phyloP scores from a whole-genome alignment of 1,140 invertebrate species.

The Notospermus geniculatus region DNA sequence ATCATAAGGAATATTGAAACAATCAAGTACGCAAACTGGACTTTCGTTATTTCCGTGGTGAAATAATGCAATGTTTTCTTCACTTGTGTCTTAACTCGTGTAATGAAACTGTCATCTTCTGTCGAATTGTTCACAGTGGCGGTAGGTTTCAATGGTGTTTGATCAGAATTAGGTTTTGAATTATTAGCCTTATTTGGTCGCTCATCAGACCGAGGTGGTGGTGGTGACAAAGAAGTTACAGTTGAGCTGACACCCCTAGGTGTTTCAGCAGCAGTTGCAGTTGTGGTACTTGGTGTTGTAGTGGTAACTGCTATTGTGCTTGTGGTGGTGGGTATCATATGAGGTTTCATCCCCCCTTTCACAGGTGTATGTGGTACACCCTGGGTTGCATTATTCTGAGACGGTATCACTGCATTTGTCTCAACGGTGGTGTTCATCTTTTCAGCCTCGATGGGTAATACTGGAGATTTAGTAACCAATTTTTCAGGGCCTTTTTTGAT shows the following conservation, averaged over 20 bases:
- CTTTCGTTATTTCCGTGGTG: conserved; percentile 48
- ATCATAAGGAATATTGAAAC: conserved; percentile 54
- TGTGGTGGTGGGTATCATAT: conserved; percentile 14
- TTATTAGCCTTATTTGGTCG: conserved; percentile 17
- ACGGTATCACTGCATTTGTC: conserved; percentile 9
- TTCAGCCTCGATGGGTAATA: conserved; percentile 9
- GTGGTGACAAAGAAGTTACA: conserved; percentile 14
- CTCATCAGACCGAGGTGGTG: neutral
- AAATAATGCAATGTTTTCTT: conserved; percentile 37
- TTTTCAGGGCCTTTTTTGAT: neutral
- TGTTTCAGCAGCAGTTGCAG: conserved; percentile 7
- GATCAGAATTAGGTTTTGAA: conserved; percentile 11
- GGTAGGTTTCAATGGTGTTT: conserved; percentile 6
- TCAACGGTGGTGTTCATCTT: conserved; percentile 12
- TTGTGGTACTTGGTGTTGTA: conserved; percentile 7
- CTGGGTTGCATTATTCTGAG: neutral
- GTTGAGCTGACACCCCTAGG: conserved; percentile 13
- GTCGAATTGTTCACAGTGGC: conserved; percentile 4
- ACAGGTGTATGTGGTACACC: conserved; percentile 2
- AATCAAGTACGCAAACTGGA: conserved; percentile 58
- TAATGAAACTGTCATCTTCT: neutral
- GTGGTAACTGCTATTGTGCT: conserved; percentile 16
- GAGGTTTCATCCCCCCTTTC: conserved; percentile 1
- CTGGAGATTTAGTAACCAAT: neutral
- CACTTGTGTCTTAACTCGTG: neutral